phyloP scores from a whole-genome alignment of 1,140 invertebrate genomes.

The Drosophila burlai region DNA sequence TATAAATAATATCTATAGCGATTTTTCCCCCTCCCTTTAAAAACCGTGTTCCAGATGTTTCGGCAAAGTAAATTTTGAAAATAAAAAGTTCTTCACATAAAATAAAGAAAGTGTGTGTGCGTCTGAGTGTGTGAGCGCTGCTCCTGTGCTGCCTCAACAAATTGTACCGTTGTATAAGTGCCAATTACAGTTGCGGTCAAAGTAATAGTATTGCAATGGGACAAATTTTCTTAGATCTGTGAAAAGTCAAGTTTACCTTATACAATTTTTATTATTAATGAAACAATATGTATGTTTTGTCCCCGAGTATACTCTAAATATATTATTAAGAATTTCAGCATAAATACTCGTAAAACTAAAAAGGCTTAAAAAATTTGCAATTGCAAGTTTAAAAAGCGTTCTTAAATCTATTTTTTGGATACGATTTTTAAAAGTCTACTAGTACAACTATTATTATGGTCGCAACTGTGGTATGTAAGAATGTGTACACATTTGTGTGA shows the following conservation, averaged over 20 bases:
- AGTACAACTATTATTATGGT: neutral
- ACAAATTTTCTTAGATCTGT: neutral
- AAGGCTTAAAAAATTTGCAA: neutral
- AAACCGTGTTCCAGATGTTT: slow-evolving; percentile 39
- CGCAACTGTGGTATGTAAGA: slow-evolving; percentile 5
- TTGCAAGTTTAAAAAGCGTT: no score
- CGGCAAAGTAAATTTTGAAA: slow-evolving; percentile 23
- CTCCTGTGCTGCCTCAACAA: slow-evolving; percentile 77
- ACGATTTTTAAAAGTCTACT: neutral
- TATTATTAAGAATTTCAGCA: neutral
- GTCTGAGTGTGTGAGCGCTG: slow-evolving; percentile 32
- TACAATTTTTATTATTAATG: neutral
- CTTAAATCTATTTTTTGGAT: no score
- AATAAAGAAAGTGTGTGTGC: slow-evolving; percentile 3
- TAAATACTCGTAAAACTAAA: neutral
- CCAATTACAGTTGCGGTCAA: slow-evolving; percentile 13
- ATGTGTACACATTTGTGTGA: slow-evolving; percentile 19
- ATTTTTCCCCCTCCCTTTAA: neutral
- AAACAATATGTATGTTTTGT: neutral
- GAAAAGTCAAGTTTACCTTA: neutral
- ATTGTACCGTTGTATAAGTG: slow-evolving; percentile 52
- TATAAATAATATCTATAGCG: slow-evolving; percentile 15
- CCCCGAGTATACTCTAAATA: neutral
- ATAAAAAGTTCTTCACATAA: slow-evolving; percentile 1
- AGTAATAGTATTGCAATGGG: neutral